Evolutionary conservation across 2,888 invertebrate genomes (phyloP), one percentile per base, ranked within the genome.

Genomic region (Agapetus fuscipes): DNA sequence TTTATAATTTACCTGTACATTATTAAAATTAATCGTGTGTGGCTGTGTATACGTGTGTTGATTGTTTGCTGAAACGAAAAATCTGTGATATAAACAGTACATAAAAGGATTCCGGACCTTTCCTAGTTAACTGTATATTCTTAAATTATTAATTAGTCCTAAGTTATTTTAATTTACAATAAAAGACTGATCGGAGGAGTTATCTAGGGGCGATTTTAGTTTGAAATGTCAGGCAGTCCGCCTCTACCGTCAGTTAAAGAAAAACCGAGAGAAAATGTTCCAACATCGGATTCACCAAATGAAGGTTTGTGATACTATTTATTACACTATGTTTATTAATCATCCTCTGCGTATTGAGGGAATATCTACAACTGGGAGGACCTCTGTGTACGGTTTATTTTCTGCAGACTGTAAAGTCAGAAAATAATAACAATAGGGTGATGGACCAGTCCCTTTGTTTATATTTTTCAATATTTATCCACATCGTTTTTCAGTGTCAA

Each of bases 71-170:
- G 66, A 67, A 69, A 70, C 68, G 71, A 71, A 69, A 68, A 68
- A 70, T 72, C 72, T 72, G 72, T 72, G 72, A 72, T 72, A 71
- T 71, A 71, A 71, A 70, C 69, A 68, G 66, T 67, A 67, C 61
- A 55, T 68, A 67, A 64, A 41, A 45, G 37, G 60, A 63, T 65
- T 61, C 61, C 64, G 61, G 64, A 64, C 58, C 61, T 59, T 65
- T 66, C 65, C 64, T 69, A 67, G 64, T 28, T 66, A 66, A 69
- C 60, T 66, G 62, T 65, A 64, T 32, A 28, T 32, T 30, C 36
- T 32, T 39, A 39, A 43, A 39, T 43, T 43, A 43, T 43, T 39
- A 39, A 39, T 39, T 43, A 43, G 39, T 57, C 61, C 61, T 62
- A 64, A 65, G 31, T 28, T 44, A 37, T 37, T 40, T n/a, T 34